Evolutionary conservation across 2,113 vertebrate species (phyloP).

Genomic region (Python bivittatus): DNA sequence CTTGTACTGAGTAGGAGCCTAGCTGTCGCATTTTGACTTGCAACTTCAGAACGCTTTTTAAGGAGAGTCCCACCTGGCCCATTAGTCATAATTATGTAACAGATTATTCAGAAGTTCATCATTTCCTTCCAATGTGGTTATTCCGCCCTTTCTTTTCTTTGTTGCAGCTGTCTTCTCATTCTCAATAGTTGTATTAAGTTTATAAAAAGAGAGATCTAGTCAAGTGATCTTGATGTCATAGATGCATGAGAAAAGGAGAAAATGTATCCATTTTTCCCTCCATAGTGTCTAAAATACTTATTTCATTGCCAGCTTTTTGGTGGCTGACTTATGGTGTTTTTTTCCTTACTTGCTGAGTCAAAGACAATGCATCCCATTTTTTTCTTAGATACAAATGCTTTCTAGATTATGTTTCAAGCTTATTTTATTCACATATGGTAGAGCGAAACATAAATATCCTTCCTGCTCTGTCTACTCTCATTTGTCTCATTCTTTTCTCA

Average conservation of each 20-base stretch:
- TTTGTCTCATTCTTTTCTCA: background rate
- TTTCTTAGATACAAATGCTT: background rate
- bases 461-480: background rate
- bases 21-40: no score
- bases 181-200: no score
- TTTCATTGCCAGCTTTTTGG: background rate
- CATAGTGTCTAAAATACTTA: background rate
- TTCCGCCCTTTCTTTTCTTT: no score
- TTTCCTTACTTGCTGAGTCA: background rate
- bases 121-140: no score
- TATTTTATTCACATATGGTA: background rate
- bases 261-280: background rate
- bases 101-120: no score
- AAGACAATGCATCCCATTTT: background rate
- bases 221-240: background rate
- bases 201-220: no score
- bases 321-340: background rate
- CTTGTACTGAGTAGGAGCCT: no score
- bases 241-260: background rate
- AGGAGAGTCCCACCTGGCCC: no score
- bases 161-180: no score
- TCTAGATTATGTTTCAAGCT: background rate
- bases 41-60: no score
- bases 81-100: no score
- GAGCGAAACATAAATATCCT: background rate